These are phyloP conservation scores for Dryobotodes eremita DNA, from an alignment of 2,888 invertebrate species.

Conservation along the genomic window DNA sequence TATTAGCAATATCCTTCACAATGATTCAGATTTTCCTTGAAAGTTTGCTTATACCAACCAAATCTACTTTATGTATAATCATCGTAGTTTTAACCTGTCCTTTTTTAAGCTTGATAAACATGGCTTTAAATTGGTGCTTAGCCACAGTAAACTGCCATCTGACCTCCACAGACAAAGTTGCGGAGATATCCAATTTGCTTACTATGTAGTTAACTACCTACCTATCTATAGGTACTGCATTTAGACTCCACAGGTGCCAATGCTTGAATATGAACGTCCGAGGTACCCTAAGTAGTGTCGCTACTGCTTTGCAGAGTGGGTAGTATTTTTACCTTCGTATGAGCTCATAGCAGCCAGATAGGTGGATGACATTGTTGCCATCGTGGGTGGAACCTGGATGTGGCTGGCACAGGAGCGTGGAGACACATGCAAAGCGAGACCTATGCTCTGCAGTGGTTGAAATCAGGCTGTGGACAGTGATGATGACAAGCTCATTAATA, in stretches of 20 bases:
- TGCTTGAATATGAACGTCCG: background rate
- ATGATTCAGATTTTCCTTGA: too few relatives aligned
- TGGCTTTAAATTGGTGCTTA: background rate
- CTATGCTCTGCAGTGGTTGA: background rate
- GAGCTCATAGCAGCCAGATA: background rate
- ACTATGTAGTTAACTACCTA: constrained; percentile 1
- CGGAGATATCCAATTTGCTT: constrained; percentile 28
- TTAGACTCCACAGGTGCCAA: background rate
- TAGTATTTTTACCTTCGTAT: background rate
- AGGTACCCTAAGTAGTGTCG: background rate
- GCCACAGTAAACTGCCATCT: background rate
- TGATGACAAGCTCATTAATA: too few relatives aligned
- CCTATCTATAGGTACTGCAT: background rate
- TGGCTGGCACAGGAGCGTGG: background rate
- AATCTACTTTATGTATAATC: too few relatives aligned
- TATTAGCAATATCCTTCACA: too few relatives aligned
- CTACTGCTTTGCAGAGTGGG: background rate
- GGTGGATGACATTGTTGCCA: background rate
- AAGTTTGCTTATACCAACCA: too few relatives aligned
- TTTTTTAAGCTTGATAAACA: background rate
- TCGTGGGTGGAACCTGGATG: background rate
- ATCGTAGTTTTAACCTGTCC: background rate
- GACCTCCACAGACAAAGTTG: constrained; percentile 22
- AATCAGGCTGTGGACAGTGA: background rate
- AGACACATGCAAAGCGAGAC: too few relatives aligned